Evolutionary conservation across 2,113 vertebrate genomes (phyloP).

Genomic region (Sprattus sprattus): DNA sequence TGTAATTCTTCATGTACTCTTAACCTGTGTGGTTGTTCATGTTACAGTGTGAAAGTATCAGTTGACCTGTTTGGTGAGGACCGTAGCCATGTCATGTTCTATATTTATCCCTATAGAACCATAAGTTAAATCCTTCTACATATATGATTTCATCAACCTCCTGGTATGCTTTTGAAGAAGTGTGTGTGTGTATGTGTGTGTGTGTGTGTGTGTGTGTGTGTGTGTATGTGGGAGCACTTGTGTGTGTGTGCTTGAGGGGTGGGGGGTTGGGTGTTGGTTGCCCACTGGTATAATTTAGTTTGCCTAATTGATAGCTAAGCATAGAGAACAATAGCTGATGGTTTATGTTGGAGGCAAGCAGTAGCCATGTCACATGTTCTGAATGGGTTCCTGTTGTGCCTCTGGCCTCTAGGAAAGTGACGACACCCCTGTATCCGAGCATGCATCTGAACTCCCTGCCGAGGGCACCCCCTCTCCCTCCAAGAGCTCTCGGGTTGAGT

Average conservation of each 20-base stretch:
- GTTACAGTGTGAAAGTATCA: not conserved
- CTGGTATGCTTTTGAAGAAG: not conserved
- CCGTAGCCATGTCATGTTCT: not conserved
- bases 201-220: not conserved
- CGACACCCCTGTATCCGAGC: constrained; percentile 62
- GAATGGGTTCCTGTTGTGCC: constrained; percentile 50
- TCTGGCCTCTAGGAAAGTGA: constrained; percentile 68
- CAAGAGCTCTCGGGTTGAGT: constrained; percentile 55
- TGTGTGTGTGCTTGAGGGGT: not conserved
- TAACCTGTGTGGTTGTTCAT: not conserved
- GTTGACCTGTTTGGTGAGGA: not conserved
- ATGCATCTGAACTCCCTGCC: constrained; percentile 60
- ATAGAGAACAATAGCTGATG: not conserved
- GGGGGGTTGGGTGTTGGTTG: not conserved
- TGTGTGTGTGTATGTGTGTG: not conserved
- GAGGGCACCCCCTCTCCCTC: constrained; percentile 57
- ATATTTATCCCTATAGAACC: not conserved
- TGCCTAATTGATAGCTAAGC: not conserved
- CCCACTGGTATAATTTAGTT: not conserved
- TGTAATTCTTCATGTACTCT: not conserved
- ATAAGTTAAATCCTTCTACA: not conserved
- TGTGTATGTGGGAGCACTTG: not conserved
- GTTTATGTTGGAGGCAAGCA: not conserved
- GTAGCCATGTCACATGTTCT: not conserved
- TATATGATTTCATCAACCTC: constrained; percentile 11